phyloP scores from a whole-genome alignment of 2,888 invertebrate genomes.

The Tolmerus cingulatus region DNA sequence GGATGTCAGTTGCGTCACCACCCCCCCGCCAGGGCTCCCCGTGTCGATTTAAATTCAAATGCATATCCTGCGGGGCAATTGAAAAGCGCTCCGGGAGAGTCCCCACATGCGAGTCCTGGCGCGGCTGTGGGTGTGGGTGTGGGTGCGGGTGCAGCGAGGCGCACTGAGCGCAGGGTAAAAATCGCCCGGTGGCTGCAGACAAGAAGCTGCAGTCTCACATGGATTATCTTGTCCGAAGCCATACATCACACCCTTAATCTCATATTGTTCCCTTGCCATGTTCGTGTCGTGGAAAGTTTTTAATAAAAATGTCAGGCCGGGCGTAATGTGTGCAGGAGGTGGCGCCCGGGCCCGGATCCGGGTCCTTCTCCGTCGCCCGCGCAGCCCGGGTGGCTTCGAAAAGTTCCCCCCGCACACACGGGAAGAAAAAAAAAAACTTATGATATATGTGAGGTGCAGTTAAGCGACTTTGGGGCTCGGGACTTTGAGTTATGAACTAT shows the following conservation, averaged over 20 bases:
- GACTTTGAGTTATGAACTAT: conserved; percentile 37
- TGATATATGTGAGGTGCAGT: conserved; percentile 41
- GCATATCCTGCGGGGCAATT: conserved; percentile 30
- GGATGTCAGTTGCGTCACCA: neutral
- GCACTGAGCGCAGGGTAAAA: neutral
- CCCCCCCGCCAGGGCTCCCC: conserved; percentile 4
- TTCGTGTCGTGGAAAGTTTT: conserved; percentile 45
- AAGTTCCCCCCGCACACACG: neutral
- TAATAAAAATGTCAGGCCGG: conserved; percentile 43
- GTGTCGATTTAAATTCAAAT: conserved; percentile 34
- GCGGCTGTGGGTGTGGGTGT: no score
- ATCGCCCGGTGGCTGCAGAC: conserved; percentile 22
- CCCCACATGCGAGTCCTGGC: neutral
- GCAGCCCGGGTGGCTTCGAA: neutral
- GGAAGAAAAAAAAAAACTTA: neutral
- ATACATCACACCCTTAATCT: conserved; percentile 43
- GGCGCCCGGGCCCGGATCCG: neutral
- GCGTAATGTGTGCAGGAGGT: conserved; percentile 20
- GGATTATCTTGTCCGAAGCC: conserved; percentile 44
- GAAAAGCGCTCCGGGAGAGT: conserved; percentile 3
- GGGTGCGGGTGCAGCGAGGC: neutral
- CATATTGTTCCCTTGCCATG: conserved; percentile 43
- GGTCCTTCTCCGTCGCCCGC: neutral
- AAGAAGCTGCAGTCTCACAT: conserved; percentile 44
- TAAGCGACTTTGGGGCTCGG: conserved; percentile 35